phyloP scores from a whole-genome alignment of 2,888 invertebrate species.

The Machimus atricapillus region DNA sequence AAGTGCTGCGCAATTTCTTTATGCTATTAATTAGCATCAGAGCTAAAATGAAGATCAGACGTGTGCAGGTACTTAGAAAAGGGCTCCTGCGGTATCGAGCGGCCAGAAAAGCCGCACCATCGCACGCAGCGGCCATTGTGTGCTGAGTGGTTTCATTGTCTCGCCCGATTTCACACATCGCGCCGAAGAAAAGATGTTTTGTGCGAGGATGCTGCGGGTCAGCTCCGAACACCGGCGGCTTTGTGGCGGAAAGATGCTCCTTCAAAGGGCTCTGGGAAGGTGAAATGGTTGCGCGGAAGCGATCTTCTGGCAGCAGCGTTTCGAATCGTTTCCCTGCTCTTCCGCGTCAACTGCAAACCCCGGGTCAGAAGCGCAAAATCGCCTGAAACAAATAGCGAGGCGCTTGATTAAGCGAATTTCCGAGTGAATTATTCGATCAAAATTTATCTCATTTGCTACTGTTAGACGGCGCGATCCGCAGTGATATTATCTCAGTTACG shows the following conservation, averaged over 20 bases:
- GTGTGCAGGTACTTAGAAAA: constrained; percentile 32
- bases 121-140: neutral
- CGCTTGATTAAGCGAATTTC: neutral
- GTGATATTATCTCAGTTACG: constrained; percentile 1
- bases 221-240: neutral
- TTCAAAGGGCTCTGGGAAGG: neutral
- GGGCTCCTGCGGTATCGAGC: neutral
- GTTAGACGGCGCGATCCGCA: neutral
- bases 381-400: neutral
- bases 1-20: constrained; percentile 40
- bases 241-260: neutral
- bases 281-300: neutral
- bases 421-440: constrained; percentile 13
- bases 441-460: constrained; percentile 12
- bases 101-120: neutral
- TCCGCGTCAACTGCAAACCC: neutral
- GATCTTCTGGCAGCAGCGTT: neutral
- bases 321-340: neutral
- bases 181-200: neutral
- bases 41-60: constrained; percentile 31
- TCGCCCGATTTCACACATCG: neutral
- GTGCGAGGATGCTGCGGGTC: neutral
- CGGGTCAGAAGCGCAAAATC: neutral
- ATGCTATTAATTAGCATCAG: constrained; percentile 45
- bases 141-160: constrained; percentile 3